phyloP scores from a whole-genome alignment of 1,140 invertebrate genomes.

The Antheraea mylitta region DNA sequence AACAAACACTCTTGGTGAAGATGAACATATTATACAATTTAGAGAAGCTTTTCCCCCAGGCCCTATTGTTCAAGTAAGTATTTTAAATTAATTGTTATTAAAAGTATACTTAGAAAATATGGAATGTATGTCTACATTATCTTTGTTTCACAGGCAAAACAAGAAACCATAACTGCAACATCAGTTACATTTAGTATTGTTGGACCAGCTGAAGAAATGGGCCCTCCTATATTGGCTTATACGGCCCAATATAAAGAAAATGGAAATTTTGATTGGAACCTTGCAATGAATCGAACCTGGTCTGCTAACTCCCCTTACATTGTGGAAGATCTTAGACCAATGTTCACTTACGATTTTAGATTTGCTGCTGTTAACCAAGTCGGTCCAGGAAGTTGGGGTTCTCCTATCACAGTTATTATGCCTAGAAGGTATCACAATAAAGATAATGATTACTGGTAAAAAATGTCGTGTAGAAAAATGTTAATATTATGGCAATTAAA shows the following conservation, averaged over 20 bases:
- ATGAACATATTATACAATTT: constrained; percentile 84
- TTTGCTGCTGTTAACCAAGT: constrained; percentile 92
- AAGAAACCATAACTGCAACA: constrained; percentile 87
- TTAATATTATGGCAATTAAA: constrained; percentile 11
- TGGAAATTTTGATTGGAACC: constrained; percentile 83
- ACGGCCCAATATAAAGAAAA: constrained; percentile 87
- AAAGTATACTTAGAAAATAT: not conserved
- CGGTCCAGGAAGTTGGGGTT: constrained; percentile 87
- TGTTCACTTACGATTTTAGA: constrained; percentile 90
- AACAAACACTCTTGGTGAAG: constrained; percentile 86
- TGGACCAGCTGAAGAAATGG: constrained; percentile 85
- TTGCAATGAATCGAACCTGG: constrained; percentile 86
- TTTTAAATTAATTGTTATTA: not conserved
- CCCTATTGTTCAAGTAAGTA: constrained; percentile 53
- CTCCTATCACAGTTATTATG: constrained; percentile 79
- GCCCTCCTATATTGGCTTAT: constrained; percentile 86
- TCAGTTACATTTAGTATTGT: constrained; percentile 89
- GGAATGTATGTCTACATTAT: not conserved
- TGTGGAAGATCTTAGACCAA: constrained; percentile 88
- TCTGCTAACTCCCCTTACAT: constrained; percentile 86
- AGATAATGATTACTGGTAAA: not conserved
- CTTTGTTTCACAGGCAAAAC: constrained; percentile 78
- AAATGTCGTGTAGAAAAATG: too few relatives aligned
- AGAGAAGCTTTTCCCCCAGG: constrained; percentile 82
- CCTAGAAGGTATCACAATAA: constrained; percentile 62